Evolutionary conservation across 2,888 invertebrate species (phyloP).

Genomic region (Apamea sordens): DNA sequence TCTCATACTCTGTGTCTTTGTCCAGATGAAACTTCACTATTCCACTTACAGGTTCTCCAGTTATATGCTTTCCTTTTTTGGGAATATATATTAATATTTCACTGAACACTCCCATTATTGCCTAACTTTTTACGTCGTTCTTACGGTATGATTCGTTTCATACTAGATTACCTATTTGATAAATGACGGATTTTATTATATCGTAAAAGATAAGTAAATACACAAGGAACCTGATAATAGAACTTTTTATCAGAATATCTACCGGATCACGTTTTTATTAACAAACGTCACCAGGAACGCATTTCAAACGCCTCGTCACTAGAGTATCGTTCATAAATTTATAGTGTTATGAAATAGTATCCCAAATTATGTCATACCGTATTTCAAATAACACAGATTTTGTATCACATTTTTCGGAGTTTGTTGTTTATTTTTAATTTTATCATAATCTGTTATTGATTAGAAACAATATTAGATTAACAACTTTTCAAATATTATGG

Average conservation of each 20-base stretch:
- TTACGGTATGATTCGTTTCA: neutral
- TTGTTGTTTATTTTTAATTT: neutral
- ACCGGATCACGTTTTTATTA: constrained; percentile 1
- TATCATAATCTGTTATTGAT: neutral
- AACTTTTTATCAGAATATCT: constrained; percentile 18
- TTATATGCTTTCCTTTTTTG: constrained; percentile 47
- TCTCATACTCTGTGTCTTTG: constrained; percentile 58
- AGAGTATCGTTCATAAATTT: neutral
- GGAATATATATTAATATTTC: constrained; percentile 66
- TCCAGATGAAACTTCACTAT: constrained; percentile 62
- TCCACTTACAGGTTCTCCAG: constrained; percentile 63
- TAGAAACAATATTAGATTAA: neutral
- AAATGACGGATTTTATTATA: neutral
- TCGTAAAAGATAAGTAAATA: constrained; percentile 3
- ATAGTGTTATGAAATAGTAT: neutral
- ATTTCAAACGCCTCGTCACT: neutral
- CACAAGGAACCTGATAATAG: constrained; percentile 6
- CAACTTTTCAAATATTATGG: neutral
- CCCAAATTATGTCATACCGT: neutral
- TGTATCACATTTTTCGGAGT: neutral
- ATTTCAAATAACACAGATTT: neutral
- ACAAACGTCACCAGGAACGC: neutral
- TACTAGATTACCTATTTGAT: constrained; percentile 18
- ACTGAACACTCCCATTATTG: constrained; percentile 67
- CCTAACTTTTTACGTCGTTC: constrained; percentile 2